Evolutionary conservation across 2,113 vertebrate genomes (phyloP), one percentile per base, ranked within the genome.

Genomic region (Aldabrachelys gigantea): DNA sequence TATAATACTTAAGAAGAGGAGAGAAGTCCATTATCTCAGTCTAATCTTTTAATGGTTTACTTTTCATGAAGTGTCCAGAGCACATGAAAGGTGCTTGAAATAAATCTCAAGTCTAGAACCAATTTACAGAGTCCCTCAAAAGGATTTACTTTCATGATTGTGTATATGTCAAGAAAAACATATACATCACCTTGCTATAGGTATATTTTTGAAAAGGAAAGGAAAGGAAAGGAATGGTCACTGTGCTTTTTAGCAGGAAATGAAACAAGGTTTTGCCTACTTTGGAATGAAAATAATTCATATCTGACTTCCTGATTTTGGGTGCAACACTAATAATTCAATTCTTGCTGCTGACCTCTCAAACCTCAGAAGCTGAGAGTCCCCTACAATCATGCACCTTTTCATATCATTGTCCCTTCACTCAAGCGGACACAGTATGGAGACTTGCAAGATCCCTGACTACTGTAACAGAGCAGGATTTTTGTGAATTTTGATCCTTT

Each of bases 391-490:
- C 78, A 10, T 31, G 10, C 65, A 1, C 0, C 7, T 35, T n/a
- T 56, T 21, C 17, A 0, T 44, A 14, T 5, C 88, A 59, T 38
- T 35, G 27, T 24, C 0, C 69, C 65, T 44, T 50, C 1, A 1
- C 54, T 1, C 41, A 0, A 5, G 11, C 6, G 2, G 65, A 38
- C 35, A 69, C 35, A 69, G 35, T 9, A 69, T 4, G 22, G 65
- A 6, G 1, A n/a, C 25, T 24, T 1, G 31, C 50, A 5, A 19
- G 44, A 57, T 72, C 19, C 57, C 87, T 0, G 8, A 19, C 0
- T 0, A 1, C 54, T 4, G 35, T 11, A 65, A 53, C 72, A n/a
- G 14, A 0, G 0, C 31, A 1, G 75, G 22, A 5, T 3, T 54
- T 29, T 5, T 14, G n/a, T 2, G 44, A 78, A 8, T 25, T 69